phyloP scores from a whole-genome alignment of 2,888 invertebrate species.

The Mimas tiliae region DNA sequence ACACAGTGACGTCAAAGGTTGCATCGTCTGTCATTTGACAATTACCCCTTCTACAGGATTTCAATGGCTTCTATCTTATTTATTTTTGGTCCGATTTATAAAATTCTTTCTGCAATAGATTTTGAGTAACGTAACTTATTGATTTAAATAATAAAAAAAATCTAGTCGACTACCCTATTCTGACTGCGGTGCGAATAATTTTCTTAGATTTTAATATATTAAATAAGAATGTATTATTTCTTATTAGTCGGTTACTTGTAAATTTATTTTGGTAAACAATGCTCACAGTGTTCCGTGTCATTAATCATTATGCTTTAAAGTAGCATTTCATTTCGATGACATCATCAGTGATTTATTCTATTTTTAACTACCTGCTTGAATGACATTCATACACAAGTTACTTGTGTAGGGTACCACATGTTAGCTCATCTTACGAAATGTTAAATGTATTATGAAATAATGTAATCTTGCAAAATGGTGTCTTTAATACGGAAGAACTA shows the following conservation, averaged over 20 bases:
- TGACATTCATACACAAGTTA: constrained; percentile 13
- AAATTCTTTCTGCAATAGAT: too few relatives aligned
- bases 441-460: constrained; percentile 23
- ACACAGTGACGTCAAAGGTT: too few relatives aligned
- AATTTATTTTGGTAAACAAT: constrained; percentile 21
- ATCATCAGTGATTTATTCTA: constrained; percentile 66
- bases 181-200: too few relatives aligned
- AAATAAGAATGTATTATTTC: background rate
- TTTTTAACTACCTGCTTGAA: constrained; percentile 29
- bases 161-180: too few relatives aligned
- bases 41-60: too few relatives aligned
- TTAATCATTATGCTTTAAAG: constrained; percentile 22
- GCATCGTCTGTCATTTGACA: too few relatives aligned
- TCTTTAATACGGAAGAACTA: constrained; percentile 26
- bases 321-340: constrained; percentile 54
- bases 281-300: background rate
- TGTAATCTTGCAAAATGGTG: constrained; percentile 12
- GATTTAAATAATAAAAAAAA: too few relatives aligned
- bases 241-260: background rate
- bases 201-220: too few relatives aligned
- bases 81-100: too few relatives aligned
- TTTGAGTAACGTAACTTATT: too few relatives aligned
- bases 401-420: constrained; percentile 1
- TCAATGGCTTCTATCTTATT: too few relatives aligned
- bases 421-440: constrained; percentile 15